These are phyloP conservation scores for Eretmocerus hayati DNA, from an alignment of 2,888 invertebrate species.

Conservation along the genomic window DNA sequence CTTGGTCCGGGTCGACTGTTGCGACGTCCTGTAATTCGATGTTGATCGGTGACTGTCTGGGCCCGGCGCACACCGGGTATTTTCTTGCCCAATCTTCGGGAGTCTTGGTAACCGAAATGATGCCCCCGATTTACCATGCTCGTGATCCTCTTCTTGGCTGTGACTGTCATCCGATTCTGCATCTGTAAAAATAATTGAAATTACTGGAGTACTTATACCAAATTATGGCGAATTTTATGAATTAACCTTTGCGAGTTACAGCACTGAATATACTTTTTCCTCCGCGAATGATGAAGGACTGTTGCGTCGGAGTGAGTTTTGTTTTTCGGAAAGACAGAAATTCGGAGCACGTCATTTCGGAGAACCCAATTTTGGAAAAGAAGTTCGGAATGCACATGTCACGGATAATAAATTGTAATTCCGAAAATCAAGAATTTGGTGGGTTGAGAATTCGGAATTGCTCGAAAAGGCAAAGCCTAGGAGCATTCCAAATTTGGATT, in stretches of 20 bases:
- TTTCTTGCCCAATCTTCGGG: conserved; percentile 22
- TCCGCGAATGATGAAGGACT: no score
- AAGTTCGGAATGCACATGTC: no score
- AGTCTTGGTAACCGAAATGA: conserved; percentile 22
- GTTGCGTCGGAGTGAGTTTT: no score
- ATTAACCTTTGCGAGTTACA: neutral
- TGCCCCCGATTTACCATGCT: neutral
- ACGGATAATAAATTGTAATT: no score
- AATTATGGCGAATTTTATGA: neutral
- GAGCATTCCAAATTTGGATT: no score
- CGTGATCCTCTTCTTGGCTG: no score
- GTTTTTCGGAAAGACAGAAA: no score
- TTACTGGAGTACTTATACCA: neutral
- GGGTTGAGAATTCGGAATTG: no score
- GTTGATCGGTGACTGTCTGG: conserved; percentile 27
- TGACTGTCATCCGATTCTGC: neutral
- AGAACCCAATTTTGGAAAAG: no score
- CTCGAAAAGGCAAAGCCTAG: no score
- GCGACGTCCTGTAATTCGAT: conserved; percentile 12
- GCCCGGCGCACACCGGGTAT: conserved; percentile 23
- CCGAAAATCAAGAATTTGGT: no score
- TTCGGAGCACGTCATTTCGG: no score
- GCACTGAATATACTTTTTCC: neutral
- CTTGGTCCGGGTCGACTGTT: neutral
- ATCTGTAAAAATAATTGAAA: neutral